Evolutionary conservation across 2,113 vertebrate genomes (phyloP), one percentile per base, ranked within the genome.

Genomic region (Psophia crepitans): DNA sequence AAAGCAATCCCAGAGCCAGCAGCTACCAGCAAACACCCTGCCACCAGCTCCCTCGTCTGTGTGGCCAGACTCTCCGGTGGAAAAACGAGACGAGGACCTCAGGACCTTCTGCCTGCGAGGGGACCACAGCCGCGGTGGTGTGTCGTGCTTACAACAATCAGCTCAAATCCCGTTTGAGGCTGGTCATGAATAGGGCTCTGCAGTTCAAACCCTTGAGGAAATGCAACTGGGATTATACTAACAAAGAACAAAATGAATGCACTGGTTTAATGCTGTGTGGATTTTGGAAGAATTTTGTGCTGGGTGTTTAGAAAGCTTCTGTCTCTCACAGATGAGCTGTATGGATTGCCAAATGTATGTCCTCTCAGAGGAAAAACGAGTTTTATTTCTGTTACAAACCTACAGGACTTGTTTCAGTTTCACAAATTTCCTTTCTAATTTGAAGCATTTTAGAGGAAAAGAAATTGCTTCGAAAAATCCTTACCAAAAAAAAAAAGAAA

Each of bases 331-430:
- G 86, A 90, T 96, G 96, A 97, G 88, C 80, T 87, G 30, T 17
- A 30, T 9, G 13, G 30, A 23, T 44, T 97, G 96, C 93, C 96
- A 96, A 96, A 76, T 95, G 94, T 96, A 89, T 92, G 91, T 96
- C 96, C 93, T 96, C 89, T 94, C 96, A 61, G 93, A 82, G 61
- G 46, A 20, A 48, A 93, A 83, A 74, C 23, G 44, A 92, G 79
- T 4, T 58, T 91, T 91, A 87, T 79, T 94, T 96, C 84, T 79
- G 77, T 68, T 73, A 32, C 69, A 82, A 87, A 87, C 69, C 77
- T 84, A 78, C 39, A 73, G 57, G 57, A 82, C 77, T 93, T 48
- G 27, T 74, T 94, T 84, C 80, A 48, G 80, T 75, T 95, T 91
- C 71, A 94, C 69, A 76, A 64, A 91, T 87, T 89, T 56, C 69